phyloP scores from a whole-genome alignment of 2,113 vertebrate genomes.

The Thinocorus orbignyianus region DNA sequence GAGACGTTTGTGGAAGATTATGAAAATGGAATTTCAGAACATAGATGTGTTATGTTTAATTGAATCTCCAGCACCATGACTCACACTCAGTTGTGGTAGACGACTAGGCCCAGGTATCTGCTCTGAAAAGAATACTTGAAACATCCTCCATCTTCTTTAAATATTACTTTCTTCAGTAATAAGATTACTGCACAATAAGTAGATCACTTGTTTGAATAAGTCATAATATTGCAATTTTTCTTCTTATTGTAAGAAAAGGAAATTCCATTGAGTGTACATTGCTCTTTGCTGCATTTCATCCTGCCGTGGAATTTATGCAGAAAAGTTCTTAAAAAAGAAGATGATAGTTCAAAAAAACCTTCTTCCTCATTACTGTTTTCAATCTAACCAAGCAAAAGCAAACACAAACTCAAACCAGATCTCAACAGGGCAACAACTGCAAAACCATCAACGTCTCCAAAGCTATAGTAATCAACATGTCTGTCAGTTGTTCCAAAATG shows the following conservation, averaged over 20 bases:
- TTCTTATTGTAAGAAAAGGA: background rate
- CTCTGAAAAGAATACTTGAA: background rate
- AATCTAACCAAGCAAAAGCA: background rate
- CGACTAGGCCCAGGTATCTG: fast-evolving
- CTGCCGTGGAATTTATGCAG: background rate
- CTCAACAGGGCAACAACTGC: background rate
- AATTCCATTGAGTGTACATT: background rate
- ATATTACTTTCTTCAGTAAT: background rate
- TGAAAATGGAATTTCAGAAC: background rate
- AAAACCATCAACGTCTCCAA: background rate
- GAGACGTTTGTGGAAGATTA: background rate
- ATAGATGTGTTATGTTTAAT: background rate
- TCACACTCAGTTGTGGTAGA: background rate
- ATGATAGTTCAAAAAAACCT: background rate
- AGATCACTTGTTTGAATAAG: background rate
- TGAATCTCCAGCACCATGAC: background rate
- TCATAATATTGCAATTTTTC: background rate
- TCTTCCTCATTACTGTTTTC: background rate
- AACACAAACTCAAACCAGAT: background rate
- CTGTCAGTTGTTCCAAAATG: background rate
- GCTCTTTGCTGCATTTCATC: background rate
- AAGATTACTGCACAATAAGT: background rate
- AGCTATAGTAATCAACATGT: background rate
- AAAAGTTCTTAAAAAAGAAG: background rate
- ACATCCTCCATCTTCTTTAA: background rate